These are phyloP conservation scores for Eidolon helvum DNA, from an alignment of 2,113 vertebrate genomes.

Conservation along the genomic window DNA sequence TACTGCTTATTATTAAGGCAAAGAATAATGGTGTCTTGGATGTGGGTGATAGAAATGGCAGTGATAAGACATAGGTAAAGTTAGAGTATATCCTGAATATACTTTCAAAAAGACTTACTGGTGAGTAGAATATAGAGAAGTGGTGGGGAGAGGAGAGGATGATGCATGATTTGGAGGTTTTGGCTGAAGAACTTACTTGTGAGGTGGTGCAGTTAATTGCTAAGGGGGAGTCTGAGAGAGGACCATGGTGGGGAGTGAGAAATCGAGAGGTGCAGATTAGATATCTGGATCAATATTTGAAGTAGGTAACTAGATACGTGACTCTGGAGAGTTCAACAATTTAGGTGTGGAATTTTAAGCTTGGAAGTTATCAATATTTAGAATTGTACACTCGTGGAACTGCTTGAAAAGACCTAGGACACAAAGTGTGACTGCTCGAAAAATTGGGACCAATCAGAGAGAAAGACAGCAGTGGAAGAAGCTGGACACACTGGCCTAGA, in stretches of 20 bases:
- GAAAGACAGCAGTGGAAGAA: neutral
- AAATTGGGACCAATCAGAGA: neutral
- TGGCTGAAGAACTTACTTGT: neutral
- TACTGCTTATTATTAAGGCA: neutral
- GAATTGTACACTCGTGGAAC: neutral
- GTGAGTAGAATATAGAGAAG: neutral
- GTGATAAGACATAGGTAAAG: neutral
- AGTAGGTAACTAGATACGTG: neutral
- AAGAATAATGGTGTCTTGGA: neutral
- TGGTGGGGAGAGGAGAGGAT: accelerated
- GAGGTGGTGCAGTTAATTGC: neutral
- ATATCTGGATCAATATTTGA: neutral
- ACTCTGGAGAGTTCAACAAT: neutral
- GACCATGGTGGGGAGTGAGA: accelerated
- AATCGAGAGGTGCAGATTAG: neutral
- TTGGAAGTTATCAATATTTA: neutral
- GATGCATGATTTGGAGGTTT: neutral
- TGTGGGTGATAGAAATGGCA: accelerated
- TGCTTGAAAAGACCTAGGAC: neutral
- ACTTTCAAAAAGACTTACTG: neutral
- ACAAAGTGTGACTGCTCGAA: neutral
- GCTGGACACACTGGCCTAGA: neutral
- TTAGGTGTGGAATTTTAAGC: neutral
- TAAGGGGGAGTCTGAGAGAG: neutral
- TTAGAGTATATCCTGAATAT: neutral